Evolutionary conservation across 2,113 vertebrate species (phyloP).

Genomic region (Seriola aureovittata): DNA sequence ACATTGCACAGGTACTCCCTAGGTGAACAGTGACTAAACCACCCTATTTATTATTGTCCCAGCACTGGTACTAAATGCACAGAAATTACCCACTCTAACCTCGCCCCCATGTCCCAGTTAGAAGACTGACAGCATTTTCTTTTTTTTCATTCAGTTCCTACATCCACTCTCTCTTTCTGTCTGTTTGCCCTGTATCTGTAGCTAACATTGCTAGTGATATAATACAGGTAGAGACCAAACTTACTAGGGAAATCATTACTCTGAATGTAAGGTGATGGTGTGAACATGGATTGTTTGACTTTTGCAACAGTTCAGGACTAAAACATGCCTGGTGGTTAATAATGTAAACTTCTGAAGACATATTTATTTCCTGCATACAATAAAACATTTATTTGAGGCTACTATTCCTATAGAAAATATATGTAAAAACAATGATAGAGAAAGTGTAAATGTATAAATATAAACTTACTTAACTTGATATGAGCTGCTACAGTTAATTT

Average conservation of each 20-base stretch:
- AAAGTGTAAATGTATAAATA: not conserved
- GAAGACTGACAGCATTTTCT: not conserved
- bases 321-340: not conserved
- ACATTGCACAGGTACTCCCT: not conserved
- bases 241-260: not conserved
- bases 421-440: not conserved
- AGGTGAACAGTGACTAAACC: not conserved
- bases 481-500: slow-evolving; percentile 6
- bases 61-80: not conserved
- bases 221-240: not conserved
- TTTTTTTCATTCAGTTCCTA: slow-evolving; percentile 14
- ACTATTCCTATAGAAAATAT: not conserved
- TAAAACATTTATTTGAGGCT: not conserved
- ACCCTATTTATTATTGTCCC: slow-evolving; percentile 5
- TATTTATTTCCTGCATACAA: not conserved
- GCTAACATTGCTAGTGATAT: slow-evolving; percentile 11
- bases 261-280: not conserved
- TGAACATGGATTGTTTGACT: not conserved
- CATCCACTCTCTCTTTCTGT: not conserved
- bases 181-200: not conserved
- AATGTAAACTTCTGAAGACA: not conserved
- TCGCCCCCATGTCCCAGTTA: not conserved
- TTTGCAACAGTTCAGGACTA: slow-evolving; percentile 18
- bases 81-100: slow-evolving; percentile 8
- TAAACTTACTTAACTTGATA: not conserved